These are phyloP conservation scores for Strongylocentrotus purpuratus DNA, from an alignment of 35 echinoderm and acorn worm genomes.

Conservation along the genomic window DNA sequence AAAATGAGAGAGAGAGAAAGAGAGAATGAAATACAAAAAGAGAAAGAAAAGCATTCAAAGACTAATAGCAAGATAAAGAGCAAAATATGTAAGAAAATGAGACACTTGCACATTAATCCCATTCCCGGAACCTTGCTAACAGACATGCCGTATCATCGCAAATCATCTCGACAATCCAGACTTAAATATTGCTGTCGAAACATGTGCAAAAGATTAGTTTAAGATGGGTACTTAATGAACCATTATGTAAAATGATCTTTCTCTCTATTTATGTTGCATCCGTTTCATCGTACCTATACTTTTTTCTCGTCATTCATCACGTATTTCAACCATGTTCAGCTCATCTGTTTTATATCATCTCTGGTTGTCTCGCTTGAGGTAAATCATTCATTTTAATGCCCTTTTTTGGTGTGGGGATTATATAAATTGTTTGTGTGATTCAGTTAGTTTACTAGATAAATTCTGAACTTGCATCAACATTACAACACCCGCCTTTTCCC, in stretches of 20 bases:
- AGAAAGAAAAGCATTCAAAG: too few species aligned
- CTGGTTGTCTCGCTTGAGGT: neutral
- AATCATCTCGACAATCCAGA: neutral
- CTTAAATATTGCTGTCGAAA: neutral
- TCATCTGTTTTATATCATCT: neutral
- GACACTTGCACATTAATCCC: neutral
- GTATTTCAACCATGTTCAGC: neutral
- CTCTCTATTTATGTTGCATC: neutral
- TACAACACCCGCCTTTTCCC: too few species aligned
- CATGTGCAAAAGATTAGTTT: neutral
- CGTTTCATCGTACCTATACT: neutral
- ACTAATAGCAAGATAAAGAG: too few species aligned
- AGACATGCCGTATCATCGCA: neutral
- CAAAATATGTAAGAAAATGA: too few species aligned
- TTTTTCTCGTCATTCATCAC: neutral
- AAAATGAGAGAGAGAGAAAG: too few species aligned
- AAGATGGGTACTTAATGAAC: neutral
- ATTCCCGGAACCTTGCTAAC: neutral
- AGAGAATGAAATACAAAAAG: too few species aligned
- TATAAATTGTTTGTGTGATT: too few species aligned
- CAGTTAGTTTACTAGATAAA: too few species aligned
- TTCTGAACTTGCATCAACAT: too few species aligned
- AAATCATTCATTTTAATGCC: neutral
- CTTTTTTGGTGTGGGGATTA: neutral
- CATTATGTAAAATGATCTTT: neutral